These are phyloP conservation scores for Salpingus planirostris DNA, from an alignment of 2,888 invertebrate species.

Conservation along the genomic window DNA sequence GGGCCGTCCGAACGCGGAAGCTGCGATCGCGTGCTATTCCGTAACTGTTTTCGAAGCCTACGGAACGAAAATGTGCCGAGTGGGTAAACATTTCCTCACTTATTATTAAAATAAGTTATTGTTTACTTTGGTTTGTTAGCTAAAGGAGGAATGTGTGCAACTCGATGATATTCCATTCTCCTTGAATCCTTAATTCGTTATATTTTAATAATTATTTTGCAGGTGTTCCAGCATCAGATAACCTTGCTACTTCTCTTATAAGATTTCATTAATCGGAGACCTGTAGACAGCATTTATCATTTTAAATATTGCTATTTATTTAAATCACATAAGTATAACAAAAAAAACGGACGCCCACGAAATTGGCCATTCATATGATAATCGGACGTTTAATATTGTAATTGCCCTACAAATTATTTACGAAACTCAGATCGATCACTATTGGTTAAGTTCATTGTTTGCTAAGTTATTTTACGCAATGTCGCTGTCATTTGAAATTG, in stretches of 20 bases:
- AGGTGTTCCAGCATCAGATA: slow-evolving; percentile 13
- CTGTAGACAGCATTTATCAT: slow-evolving; percentile 9
- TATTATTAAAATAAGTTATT: no score
- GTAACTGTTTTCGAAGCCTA: no score
- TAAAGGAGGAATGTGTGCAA: no score
- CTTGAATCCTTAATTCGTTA: slow-evolving; percentile 15
- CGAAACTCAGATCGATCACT: slow-evolving; percentile 11
- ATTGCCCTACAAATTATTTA: slow-evolving; percentile 9
- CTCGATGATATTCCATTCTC: no score
- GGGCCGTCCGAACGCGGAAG: no score
- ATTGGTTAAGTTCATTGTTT: slow-evolving; percentile 8
- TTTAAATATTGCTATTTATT: slow-evolving; percentile 9
- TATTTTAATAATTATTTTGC: slow-evolving; percentile 17
- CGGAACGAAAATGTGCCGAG: no score
- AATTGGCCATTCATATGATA: slow-evolving; percentile 12
- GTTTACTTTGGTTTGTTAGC: no score
- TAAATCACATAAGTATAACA: slow-evolving; percentile 9
- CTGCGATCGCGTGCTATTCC: no score
- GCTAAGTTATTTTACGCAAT: slow-evolving; percentile 5
- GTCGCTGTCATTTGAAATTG: no score
- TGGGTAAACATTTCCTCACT: no score
- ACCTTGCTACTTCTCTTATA: slow-evolving; percentile 11
- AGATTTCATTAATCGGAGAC: slow-evolving; percentile 11
- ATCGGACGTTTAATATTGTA: slow-evolving; percentile 8
- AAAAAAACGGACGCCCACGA: slow-evolving; percentile 10